Evolutionary conservation across 64 coral and sea anemone species (phyloP).

Genomic region (Anthopleura sola): DNA sequence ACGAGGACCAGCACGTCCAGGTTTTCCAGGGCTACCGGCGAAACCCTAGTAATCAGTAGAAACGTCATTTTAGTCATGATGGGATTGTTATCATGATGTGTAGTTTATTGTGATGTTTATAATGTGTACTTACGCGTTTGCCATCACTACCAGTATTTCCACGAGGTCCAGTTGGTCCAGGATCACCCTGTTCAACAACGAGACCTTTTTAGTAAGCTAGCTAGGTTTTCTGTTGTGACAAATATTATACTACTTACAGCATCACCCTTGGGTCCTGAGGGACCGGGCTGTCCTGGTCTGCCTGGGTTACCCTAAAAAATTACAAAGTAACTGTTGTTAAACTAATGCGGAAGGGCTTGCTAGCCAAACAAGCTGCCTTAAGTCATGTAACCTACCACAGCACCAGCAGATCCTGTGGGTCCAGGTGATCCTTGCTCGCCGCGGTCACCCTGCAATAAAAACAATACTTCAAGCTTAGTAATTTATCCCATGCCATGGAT

Average conservation of each 20-base stretch:
- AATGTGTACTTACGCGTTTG: constrained; percentile 29
- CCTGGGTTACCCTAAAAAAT: constrained; percentile 44
- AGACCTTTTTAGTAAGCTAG: background rate
- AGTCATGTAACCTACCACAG: constrained; percentile 20
- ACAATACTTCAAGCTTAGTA: background rate
- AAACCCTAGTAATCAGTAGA: background rate
- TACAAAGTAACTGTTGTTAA: background rate
- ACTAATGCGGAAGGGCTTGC: too few species aligned
- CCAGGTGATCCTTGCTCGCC: constrained; percentile 41
- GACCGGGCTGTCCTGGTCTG: constrained; percentile 22
- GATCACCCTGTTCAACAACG: constrained; percentile 21
- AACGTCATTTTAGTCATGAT: background rate
- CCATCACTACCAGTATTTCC: constrained; percentile 45
- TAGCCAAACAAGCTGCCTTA: too few species aligned
- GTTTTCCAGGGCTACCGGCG: background rate
- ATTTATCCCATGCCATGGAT: background rate
- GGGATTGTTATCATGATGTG: too few species aligned
- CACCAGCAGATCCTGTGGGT: constrained; percentile 28
- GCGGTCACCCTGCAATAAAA: constrained; percentile 34
- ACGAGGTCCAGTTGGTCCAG: constrained; percentile 41
- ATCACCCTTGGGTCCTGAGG: constrained; percentile 38
- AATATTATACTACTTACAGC: constrained; percentile 16
- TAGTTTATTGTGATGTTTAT: background rate
- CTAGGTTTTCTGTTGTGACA: too few species aligned
- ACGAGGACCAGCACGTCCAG: constrained; percentile 14